Evolutionary conservation across 2,113 vertebrate genomes (phyloP).

Genomic region (Speoplatyrhinus poulsoni): DNA sequence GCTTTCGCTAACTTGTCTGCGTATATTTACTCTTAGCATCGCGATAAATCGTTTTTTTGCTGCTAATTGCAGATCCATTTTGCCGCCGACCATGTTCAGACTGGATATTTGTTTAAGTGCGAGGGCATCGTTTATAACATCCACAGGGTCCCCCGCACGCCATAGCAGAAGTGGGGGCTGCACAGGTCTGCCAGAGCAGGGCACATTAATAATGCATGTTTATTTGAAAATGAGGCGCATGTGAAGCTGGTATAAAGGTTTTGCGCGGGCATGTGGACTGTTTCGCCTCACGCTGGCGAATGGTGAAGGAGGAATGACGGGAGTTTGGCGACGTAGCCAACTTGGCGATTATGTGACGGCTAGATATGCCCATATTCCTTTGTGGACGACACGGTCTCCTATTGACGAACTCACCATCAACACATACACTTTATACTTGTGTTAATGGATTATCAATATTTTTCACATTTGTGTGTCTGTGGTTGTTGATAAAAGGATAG

Average conservation of each 20-base stretch:
- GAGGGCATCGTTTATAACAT: constrained; percentile 53
- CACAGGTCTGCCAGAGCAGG: too few species aligned
- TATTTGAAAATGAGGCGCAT: constrained; percentile 33
- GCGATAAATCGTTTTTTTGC: constrained; percentile 51
- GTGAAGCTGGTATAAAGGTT: constrained; percentile 20
- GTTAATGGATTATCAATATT: too few species aligned
- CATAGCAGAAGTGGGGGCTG: too few species aligned
- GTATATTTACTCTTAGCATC: constrained; percentile 45
- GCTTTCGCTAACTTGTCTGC: constrained; percentile 49
- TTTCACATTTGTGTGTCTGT: not conserved
- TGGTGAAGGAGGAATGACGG: constrained; percentile 40
- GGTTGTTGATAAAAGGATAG: not conserved
- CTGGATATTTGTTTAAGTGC: constrained; percentile 60
- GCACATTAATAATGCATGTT: constrained; percentile 40
- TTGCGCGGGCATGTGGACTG: constrained; percentile 21
- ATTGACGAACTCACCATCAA: too few species aligned
- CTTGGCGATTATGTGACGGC: too few species aligned
- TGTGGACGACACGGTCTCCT: too few species aligned
- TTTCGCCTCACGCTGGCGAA: constrained; percentile 27
- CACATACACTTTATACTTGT: too few species aligned
- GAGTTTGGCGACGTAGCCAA: constrained; percentile 6
- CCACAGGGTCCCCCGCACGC: not conserved
- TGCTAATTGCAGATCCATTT: constrained; percentile 57
- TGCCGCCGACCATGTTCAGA: constrained; percentile 46
- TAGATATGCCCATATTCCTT: too few species aligned